Percentiles rank a stretch among this genome's conserved stretches.
These are phyloP conservation scores for Drosophila nasuta DNA, from an alignment of 1,140 invertebrate species.

Conservation along the genomic window DNA sequence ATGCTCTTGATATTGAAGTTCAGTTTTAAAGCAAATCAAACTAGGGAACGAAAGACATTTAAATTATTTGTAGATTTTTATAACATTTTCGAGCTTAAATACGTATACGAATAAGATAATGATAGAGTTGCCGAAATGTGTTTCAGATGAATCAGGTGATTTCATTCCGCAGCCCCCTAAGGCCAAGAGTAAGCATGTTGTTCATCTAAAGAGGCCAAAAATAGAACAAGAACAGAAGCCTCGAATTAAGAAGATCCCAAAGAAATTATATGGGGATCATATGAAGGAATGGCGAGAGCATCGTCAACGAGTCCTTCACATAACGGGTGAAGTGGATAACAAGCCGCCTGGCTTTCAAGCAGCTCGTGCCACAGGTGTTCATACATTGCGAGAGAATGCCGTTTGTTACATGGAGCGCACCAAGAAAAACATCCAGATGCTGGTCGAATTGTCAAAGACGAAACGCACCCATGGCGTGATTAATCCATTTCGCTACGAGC, in stretches of 20 bases:
- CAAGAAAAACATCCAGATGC: constrained; percentile 20
- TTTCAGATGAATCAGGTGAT: not conserved
- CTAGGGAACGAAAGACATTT: not conserved
- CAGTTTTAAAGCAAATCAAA: not conserved
- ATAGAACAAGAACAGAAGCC: not conserved
- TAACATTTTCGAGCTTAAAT: not conserved
- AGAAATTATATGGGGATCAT: not conserved
- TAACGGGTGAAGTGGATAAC: not conserved
- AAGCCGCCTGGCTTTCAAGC: not conserved
- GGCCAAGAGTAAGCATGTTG: not conserved
- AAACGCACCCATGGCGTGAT: constrained; percentile 25
- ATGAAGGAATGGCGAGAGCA: not conserved
- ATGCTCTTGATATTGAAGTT: not conserved
- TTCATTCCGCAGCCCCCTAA: not conserved
- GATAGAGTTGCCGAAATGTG: constrained; percentile 19
- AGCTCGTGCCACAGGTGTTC: not conserved
- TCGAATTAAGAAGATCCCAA: not conserved
- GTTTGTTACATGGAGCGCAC: constrained; percentile 12
- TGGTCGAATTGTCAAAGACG: constrained; percentile 19
- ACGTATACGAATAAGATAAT: not conserved
- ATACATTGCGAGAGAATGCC: constrained; percentile 1
- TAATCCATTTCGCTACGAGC: constrained; percentile 16
- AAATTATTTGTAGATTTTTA: constrained; percentile 9
- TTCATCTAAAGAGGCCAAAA: not conserved
- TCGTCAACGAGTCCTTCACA: not conserved